Evolutionary conservation across 1,140 invertebrate genomes (phyloP), one percentile per base, ranked within the genome.

Genomic region (Leucophenga varia): DNA sequence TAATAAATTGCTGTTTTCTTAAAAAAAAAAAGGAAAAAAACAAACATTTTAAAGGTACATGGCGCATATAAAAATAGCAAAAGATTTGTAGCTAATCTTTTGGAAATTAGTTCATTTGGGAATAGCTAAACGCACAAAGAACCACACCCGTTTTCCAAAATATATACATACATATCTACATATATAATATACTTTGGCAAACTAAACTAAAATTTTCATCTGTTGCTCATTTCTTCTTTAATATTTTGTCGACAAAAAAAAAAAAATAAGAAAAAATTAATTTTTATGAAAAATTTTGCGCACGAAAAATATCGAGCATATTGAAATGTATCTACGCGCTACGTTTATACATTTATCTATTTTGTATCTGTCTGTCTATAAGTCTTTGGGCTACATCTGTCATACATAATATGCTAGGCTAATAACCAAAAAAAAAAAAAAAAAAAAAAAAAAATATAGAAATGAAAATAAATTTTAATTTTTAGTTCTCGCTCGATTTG

Each of bases 401-500:
- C 64, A 69, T 69, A 65, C 52, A 57, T 55, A 59, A 69, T 69
- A 69, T 69, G 70, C 70, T 59, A 69, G 61, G 64, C 64, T 69
- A 69, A 69, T 69, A 69, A 61, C 55, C 50, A 53, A 34, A n/a
- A n/a, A n/a, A n/a, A n/a, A n/a, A n/a, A n/a, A n/a, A n/a, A n/a
- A n/a, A n/a, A n/a, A n/a, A n/a, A n/a, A n/a, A n/a, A n/a, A n/a
- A n/a, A n/a, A n/a, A n/a, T n/a, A n/a, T n/a, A n/a, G n/a, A n/a
- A n/a, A n/a, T n/a, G n/a, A n/a, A n/a, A n/a, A n/a, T n/a, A n/a
- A n/a, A n/a, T n/a, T n/a, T n/a, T n/a, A n/a, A n/a, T 36, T 67
- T 67, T 68, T 17, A 8, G 13, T 19, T 6, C 64, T 59, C 44
- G 63, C 63, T 63, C 49, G 63, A 67, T 59, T 64, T 25, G 22